phyloP scores from a whole-genome alignment of 2,113 vertebrate species.

The Centropus bengalensis region DNA sequence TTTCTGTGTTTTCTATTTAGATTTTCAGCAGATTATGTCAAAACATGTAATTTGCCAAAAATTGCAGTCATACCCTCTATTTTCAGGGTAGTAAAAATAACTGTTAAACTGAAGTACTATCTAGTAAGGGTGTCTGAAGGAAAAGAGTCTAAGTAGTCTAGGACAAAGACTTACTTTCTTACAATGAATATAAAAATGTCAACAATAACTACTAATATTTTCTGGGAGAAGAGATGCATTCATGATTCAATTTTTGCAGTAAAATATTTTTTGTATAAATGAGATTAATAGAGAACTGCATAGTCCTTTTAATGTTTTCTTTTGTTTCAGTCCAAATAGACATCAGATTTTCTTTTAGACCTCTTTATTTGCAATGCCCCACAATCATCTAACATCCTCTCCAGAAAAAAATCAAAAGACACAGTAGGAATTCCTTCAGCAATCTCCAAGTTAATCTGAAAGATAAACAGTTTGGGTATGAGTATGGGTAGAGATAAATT shows the following conservation, averaged over 20 bases:
- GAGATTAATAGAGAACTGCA: background rate
- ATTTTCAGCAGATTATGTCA: slow-evolving; percentile 13
- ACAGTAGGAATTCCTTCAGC: background rate
- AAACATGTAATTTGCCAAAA: slow-evolving; percentile 40
- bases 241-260: background rate
- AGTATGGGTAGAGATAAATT: background rate
- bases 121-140: background rate
- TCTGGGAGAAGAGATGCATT: background rate
- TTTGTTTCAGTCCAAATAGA: background rate
- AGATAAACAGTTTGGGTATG: background rate
- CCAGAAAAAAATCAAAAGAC: background rate
- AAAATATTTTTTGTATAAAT: background rate
- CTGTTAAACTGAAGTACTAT: background rate
- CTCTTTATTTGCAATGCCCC: background rate
- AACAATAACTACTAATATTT: background rate
- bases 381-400: background rate
- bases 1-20: slow-evolving; percentile 4
- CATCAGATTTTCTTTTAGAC: background rate
- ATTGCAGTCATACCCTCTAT: background rate
- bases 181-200: background rate
- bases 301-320: background rate
- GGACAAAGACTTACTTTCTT: background rate
- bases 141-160: background rate
- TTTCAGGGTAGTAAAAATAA: slow-evolving; percentile 25
- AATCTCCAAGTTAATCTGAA: background rate